These are phyloP conservation scores for Pristionchus mayeri DNA, from an alignment of 2,888 invertebrate genomes.

Conservation along the genomic window DNA sequence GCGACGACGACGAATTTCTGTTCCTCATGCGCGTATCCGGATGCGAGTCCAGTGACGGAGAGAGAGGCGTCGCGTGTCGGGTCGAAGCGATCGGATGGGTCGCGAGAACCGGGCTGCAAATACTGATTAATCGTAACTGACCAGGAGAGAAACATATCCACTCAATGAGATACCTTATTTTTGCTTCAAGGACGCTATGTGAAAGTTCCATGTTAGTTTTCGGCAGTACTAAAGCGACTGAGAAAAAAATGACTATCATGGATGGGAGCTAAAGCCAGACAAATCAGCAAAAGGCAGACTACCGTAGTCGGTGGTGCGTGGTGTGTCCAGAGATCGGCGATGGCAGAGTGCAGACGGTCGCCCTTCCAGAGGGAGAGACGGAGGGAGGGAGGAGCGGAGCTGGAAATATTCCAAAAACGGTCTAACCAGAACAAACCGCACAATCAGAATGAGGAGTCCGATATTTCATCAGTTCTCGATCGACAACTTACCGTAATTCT, in stretches of 20 bases:
- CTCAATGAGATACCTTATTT: too few species aligned
- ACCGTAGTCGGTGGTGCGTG: not conserved
- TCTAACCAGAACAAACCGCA: too few species aligned
- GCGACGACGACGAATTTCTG: slow-evolving; percentile 37
- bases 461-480: not conserved
- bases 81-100: slow-evolving; percentile 34
- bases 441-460: too few species aligned
- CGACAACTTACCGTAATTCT: not conserved
- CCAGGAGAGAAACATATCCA: not conserved
- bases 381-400: not conserved
- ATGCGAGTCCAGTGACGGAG: slow-evolving; percentile 5
- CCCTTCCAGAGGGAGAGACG: slow-evolving; percentile 24
- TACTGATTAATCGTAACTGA: not conserved
- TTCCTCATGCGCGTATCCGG: slow-evolving; percentile 7
- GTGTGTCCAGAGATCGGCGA: slow-evolving; percentile 27
- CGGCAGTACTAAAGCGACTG: too few species aligned
- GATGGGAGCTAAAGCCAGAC: not conserved
- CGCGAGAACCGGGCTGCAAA: not conserved
- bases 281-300: not conserved
- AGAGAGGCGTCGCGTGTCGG: slow-evolving; percentile 9
- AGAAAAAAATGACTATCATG: too few species aligned
- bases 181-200: too few species aligned
- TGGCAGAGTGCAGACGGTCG: slow-evolving; percentile 5
- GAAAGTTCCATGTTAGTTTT: too few species aligned
- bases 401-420: not conserved